Base-by-base conservation (phyloP, 2,888 invertebrate genomes). In the Phasia obesa region DNA sequence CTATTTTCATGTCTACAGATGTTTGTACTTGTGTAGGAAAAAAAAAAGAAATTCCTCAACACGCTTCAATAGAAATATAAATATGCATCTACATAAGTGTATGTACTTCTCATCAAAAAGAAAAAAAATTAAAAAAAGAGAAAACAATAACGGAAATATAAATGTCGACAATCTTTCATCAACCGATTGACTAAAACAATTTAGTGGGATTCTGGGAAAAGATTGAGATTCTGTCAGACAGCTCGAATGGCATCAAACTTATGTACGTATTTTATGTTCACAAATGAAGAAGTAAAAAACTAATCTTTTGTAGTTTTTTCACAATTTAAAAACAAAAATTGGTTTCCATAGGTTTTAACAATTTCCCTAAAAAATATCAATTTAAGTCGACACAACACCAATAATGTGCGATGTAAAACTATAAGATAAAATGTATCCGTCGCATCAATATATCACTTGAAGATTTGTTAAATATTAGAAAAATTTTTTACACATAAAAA, bases 161-260 rank as follows among this genome's bases (percentile, higher is more conserved):
- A 31, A 13, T 31, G 44, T 17, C 53, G 55, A 44, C 31, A 55
- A 47, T 55, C 3, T 35, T n/a, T 44, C n/a, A 31, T 21, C 31
- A 64, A 74, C 53, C 64, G 73, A 74, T 44, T 64, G 70, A 47
- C 21, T n/a, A 1, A 53, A 60, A n/a, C 17, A 51, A 51, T 13
- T 19, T 3, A 31, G 9, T 6, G n/a, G 42, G 31, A 35, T 11
- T 35, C 11, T 17, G n/a, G n/a, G n/a, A n/a, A n/a, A n/a, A n/a
- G n/a, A n/a, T n/a, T n/a, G n/a, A n/a, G n/a, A n/a, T n/a, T n/a
- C n/a, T 55, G 42, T 44, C 44, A 42, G 4, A 15, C 15, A 42
- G 15, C n/a, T 35, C 2, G 35, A 11, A 1, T 35, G 5, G 6
- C 31, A 31, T 4, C 38, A 23, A n/a, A 57, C 23, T 19, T 21